These are phyloP conservation scores for Lepidonotus clava DNA, from an alignment of 2,888 invertebrate genomes.

Conservation along the genomic window DNA sequence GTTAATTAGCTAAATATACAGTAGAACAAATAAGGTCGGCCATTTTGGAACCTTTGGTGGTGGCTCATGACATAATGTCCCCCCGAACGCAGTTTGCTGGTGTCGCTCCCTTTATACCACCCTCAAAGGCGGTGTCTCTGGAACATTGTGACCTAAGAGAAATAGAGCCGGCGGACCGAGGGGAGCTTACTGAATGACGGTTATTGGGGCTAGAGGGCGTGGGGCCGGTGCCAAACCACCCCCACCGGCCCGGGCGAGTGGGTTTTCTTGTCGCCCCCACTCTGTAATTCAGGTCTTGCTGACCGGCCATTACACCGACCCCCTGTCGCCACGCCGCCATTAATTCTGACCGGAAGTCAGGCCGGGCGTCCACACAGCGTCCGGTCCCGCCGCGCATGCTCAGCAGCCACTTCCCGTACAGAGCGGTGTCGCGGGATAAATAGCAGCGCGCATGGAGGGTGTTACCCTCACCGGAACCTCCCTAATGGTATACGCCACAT, in stretches of 20 bases:
- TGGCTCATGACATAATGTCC: too few relatives aligned
- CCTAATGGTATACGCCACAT: too few relatives aligned
- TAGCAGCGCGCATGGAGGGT: not conserved
- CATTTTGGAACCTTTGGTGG: too few relatives aligned
- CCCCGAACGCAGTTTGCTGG: too few relatives aligned
- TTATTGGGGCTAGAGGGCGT: not conserved
- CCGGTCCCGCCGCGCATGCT: not conserved
- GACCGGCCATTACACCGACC: not conserved
- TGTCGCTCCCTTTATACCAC: not conserved
- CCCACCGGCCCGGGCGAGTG: not conserved
- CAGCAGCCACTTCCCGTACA: not conserved
- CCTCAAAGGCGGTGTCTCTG: not conserved
- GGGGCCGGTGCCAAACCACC: not conserved
- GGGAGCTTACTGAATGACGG: not conserved
- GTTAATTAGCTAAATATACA: too few relatives aligned
- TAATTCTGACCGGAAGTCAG: constrained; percentile 23
- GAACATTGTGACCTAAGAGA: too few relatives aligned
- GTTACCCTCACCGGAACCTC: not conserved
- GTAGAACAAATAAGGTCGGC: too few relatives aligned
- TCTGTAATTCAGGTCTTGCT: not conserved
- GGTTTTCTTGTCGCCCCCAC: not conserved
- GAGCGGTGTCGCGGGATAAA: not conserved
- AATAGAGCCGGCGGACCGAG: not conserved
- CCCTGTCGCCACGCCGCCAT: not conserved
- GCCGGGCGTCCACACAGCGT: not conserved